These are phyloP conservation scores for Sebastiscus tertius DNA, from an alignment of 2,797 vertebrate genomes.

Conservation along the genomic window DNA sequence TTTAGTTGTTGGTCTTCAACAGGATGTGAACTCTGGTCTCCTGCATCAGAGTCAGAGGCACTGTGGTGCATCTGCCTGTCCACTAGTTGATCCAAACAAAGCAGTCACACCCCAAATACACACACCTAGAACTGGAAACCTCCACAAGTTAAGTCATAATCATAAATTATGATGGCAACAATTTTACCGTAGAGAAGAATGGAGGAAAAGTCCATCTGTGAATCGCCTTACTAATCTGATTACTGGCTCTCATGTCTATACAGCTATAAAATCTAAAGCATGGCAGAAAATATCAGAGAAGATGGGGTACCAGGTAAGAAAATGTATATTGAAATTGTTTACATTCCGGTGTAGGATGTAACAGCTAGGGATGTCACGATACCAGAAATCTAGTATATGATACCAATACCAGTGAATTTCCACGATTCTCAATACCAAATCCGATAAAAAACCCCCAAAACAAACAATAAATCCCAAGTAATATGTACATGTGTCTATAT, in stretches of 20 bases:
- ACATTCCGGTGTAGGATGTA: background rate
- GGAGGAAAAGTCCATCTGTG: background rate
- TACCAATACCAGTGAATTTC: too few species aligned
- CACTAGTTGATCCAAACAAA: background rate
- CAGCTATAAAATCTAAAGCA: background rate
- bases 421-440: too few species aligned
- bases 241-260: background rate
- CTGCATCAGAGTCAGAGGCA: background rate
- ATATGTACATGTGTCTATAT: too few species aligned
- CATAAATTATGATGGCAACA: background rate
- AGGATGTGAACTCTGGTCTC: background rate
- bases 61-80: background rate
- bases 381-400: too few species aligned
- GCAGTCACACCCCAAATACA: background rate
- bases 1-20: background rate
- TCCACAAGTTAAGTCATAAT: background rate
- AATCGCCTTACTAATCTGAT: background rate
- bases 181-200: background rate
- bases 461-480: too few species aligned
- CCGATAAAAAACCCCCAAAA: too few species aligned
- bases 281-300: background rate
- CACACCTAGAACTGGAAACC: background rate
- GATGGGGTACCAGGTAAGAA: background rate
- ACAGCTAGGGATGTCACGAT: background rate
- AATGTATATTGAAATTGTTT: background rate